Evolutionary conservation across 1,140 invertebrate species (phyloP).

Genomic region (Idris sp.): DNA sequence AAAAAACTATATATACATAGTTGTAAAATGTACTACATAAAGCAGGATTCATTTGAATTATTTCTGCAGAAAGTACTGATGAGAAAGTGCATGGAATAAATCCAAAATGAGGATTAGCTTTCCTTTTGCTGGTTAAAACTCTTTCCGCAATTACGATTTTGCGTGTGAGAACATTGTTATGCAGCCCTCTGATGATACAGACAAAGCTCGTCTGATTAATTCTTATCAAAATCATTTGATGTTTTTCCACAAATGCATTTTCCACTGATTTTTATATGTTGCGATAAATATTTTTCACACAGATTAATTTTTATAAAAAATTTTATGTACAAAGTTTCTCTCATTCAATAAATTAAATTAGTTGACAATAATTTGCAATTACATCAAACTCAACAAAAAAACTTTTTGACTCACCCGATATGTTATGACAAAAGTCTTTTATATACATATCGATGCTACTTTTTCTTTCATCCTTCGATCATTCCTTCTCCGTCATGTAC

Average conservation of each 20-base stretch:
- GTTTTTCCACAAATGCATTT: too few relatives aligned
- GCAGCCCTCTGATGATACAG: conserved; percentile 26
- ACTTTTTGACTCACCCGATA: conserved; percentile 18
- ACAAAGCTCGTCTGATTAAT: conserved; percentile 18
- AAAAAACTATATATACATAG: too few relatives aligned
- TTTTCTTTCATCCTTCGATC: conserved; percentile 38
- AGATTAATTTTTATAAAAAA: too few relatives aligned
- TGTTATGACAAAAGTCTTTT: conserved; percentile 20
- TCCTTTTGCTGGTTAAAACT: conserved; percentile 13
- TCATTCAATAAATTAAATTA: too few relatives aligned
- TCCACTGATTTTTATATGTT: too few relatives aligned
- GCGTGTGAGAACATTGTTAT: conserved; percentile 27
- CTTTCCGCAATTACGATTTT: conserved; percentile 21
- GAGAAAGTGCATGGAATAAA: not conserved
- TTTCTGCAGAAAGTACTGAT: not conserved
- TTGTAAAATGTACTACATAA: too few relatives aligned
- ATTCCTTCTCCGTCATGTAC: conserved; percentile 25
- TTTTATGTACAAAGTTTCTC: too few relatives aligned
- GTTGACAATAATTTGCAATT: not conserved
- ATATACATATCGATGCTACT: conserved; percentile 12
- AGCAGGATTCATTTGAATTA: too few relatives aligned
- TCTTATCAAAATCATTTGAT: conserved; percentile 11
- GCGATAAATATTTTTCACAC: too few relatives aligned
- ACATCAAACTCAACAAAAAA: not conserved
- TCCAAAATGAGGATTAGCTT: not conserved